Evolutionary conservation across 1,140 invertebrate species (phyloP), one percentile per base, ranked within the genome.

Genomic region (Rhopalosiphum padi): DNA sequence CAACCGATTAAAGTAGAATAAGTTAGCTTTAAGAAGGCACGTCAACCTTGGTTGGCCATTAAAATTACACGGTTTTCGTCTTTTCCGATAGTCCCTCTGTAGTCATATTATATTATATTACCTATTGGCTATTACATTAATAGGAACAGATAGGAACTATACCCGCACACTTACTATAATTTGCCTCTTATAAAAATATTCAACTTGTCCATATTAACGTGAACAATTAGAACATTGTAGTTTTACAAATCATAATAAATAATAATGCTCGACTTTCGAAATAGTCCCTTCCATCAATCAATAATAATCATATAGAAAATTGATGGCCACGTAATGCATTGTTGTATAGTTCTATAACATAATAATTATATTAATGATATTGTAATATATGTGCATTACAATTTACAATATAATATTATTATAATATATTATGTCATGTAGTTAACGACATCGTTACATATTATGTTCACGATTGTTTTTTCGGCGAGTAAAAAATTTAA

Each of bases 291-390:
- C 30, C 60, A n/a, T 77, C 60, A n/a, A 77, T n/a, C 30, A 77
- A 18, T n/a, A 77, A 77, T 77, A 77, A n/a, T 18, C 18, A 77
- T 77, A n/a, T 35, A 18, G 15, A 11, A 77, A 77, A 18, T 9
- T 9, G 30, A n/a, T 77, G 4, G 60, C 9, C 3, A 30, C 60
- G 7, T 68, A 68, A n/a, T 68, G 18, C 60, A 77, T n/a, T 77
- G 60, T 15, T 5, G 18, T 68, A n/a, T 68, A n/a, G 60, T 68
- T 68, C 30, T 11, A n/a, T n/a, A 68, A 68, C 60, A 68, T 68
- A 68, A n/a, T 68, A 68, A 68, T 68, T 68, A 68, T 68, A 68
- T n/a, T 68, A n/a, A 77, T 77, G n/a, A 9, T n/a, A 77, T 77
- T 77, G 60, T 77, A 77, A 77, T 77, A 77, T 77, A 77, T 77